Evolutionary conservation across 2,113 vertebrate genomes (phyloP).

Genomic region (Barnardius zonarius): DNA sequence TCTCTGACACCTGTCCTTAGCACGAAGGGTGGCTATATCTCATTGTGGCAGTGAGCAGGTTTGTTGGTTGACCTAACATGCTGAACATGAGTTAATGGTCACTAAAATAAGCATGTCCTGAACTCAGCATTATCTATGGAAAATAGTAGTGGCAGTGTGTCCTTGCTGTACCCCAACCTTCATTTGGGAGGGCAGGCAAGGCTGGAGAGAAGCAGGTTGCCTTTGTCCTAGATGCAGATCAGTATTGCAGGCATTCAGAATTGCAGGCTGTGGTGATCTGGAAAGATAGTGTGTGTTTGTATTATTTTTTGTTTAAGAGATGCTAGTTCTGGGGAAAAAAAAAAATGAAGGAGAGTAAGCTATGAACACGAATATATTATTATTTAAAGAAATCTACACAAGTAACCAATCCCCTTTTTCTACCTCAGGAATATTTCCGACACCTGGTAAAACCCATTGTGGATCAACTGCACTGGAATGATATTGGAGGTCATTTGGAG

Average conservation of each 20-base stretch:
- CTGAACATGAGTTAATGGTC: background rate
- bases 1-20: background rate
- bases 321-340: background rate
- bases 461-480: constrained; percentile 74
- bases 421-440: constrained; percentile 79
- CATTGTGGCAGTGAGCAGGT: background rate
- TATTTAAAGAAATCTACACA: background rate
- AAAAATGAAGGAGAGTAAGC: background rate
- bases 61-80: background rate
- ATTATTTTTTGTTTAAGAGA: background rate
- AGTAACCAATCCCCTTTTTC: background rate
- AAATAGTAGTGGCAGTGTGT: background rate
- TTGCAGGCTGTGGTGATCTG: background rate
- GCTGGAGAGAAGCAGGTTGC: background rate
- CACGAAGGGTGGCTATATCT: background rate
- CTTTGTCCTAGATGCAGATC: background rate
- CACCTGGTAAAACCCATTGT: constrained; percentile 75
- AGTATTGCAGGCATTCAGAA: background rate
- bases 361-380: background rate
- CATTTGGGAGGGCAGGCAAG: background rate
- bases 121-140: background rate
- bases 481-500: constrained; percentile 63
- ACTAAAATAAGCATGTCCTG: background rate
- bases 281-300: background rate
- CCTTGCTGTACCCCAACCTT: background rate